Evolutionary conservation across 1,140 invertebrate species (phyloP).

Genomic region (Aphidius gifuensis): DNA sequence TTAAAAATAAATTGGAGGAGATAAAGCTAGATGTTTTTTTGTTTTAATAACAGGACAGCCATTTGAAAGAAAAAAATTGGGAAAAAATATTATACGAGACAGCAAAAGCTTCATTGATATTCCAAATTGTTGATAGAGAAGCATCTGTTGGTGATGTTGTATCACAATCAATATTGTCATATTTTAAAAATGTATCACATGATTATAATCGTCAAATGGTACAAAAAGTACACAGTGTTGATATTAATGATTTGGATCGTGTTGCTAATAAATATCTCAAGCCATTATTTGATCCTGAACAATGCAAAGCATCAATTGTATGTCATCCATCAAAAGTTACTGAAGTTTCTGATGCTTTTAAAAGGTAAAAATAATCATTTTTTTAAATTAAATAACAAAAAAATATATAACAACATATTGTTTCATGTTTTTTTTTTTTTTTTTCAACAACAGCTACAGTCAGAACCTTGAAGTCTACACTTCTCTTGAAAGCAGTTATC

Average conservation of each 20-base stretch:
- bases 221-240: slow-evolving; percentile 65
- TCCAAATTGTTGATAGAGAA: slow-evolving; percentile 77
- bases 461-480: slow-evolving; percentile 53
- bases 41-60: slow-evolving; percentile 58
- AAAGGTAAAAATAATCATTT: slow-evolving; percentile 56
- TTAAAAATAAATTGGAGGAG: too few relatives aligned
- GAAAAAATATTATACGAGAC: slow-evolving; percentile 74
- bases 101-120: slow-evolving; percentile 80
- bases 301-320: slow-evolving; percentile 65
- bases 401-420: slow-evolving; percentile 31
- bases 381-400: slow-evolving; percentile 27
- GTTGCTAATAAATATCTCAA: slow-evolving; percentile 70
- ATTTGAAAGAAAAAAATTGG: slow-evolving; percentile 64
- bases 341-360: slow-evolving; percentile 65
- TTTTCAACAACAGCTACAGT: slow-evolving; percentile 49
- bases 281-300: slow-evolving; percentile 61
- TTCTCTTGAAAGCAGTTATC: slow-evolving; percentile 57
- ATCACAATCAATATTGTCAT: slow-evolving; percentile 67
- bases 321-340: slow-evolving; percentile 74
- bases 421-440: slow-evolving; percentile 20
- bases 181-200: slow-evolving; percentile 66
- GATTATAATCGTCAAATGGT: slow-evolving; percentile 72
- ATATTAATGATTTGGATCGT: slow-evolving; percentile 61
- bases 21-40: slow-evolving; percentile 33
- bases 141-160: slow-evolving; percentile 73